Base-by-base conservation (phyloP, 2,888 invertebrate genomes). In the Monopis laevigella region DNA sequence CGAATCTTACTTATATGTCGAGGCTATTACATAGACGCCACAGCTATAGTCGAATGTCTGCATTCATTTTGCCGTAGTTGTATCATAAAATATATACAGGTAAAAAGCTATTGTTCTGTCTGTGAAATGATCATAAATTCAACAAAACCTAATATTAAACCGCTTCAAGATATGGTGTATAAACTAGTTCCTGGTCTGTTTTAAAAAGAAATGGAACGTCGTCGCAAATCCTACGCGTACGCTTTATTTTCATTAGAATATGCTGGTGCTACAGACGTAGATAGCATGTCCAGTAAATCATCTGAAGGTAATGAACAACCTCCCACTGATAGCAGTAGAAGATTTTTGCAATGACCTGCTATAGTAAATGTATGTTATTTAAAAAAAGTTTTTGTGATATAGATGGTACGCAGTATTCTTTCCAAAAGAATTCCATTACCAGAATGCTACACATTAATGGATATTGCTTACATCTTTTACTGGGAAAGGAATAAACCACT, bases 1-100 rank as follows among this genome's bases (percentile, higher is more conserved):
- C 91, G 55, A 92, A 94, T 67, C 86, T 97, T 63, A 90, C 92
- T 47, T 97, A 97, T 97, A 48, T 97, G 97, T 75, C 87, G 88
- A 46, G 97, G 97, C 43, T 98, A 98, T 74, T 89, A 94, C 65
- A 90, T 97, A 55, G 96, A 97, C 74, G 96, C 97, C 45, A 96
- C 96, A 42, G 96, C 96, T 43, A 95, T 97, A 58, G 93, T 93
- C 44, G 97, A 97, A 80, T 97, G 97, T 78, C 87, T 96, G 55
- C 97, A 98, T 82, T 95, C 96, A 21, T 97, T 96, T 82, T 97
- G 96, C 70, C 89, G 93, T 58, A 93, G 95, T 65, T 97, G 96
- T 75, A 93, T 97, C 54, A 89, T 96, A 52, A 89, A 91, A 64
- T 93, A 96, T 73, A 84, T 97, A 51, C 88, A 90, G 60, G 86